Conservation (phyloP, 2,888 invertebrate species). For the Agonopterix alstromeriana region DNA sequence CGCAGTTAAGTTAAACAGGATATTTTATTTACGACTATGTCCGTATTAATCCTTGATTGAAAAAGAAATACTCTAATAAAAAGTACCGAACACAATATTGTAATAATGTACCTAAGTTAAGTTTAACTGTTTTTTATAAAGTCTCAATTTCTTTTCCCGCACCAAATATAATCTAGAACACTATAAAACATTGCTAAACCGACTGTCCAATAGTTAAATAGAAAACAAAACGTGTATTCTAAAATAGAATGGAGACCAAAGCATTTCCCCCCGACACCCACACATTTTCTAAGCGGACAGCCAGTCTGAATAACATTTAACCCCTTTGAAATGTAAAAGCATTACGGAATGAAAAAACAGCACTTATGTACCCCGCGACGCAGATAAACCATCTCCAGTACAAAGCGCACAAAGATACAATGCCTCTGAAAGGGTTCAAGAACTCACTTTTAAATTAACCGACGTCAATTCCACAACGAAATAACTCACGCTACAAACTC, state of each 20-base stretch:
- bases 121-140: no score
- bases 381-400: slow-evolving; percentile 75
- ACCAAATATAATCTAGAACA: no score
- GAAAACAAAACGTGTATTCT: background rate
- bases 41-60: no score
- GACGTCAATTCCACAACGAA: slow-evolving; percentile 38
- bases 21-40: no score
- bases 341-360: slow-evolving; percentile 77
- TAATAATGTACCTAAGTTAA: no score
- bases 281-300: slow-evolving; percentile 67
- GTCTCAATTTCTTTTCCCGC: no score
- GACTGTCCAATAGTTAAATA: no score
- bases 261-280: slow-evolving; percentile 61
- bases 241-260: slow-evolving; percentile 17
- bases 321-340: slow-evolving; percentile 77
- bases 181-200: no score
- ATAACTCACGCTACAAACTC: slow-evolving; percentile 25
- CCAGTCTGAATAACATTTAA: slow-evolving; percentile 74
- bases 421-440: slow-evolving; percentile 78
- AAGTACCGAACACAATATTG: no score
- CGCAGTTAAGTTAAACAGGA: no score
- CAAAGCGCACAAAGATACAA: slow-evolving; percentile 77
- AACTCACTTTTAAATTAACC: slow-evolving; percentile 77
- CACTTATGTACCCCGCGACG: slow-evolving; percentile 75
- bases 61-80: no score